Percentiles rank a stretch among this genome's conserved stretches.
phyloP scores from a whole-genome alignment of 2,797 vertebrate species.

The Acipenser oxyrinchus region DNA sequence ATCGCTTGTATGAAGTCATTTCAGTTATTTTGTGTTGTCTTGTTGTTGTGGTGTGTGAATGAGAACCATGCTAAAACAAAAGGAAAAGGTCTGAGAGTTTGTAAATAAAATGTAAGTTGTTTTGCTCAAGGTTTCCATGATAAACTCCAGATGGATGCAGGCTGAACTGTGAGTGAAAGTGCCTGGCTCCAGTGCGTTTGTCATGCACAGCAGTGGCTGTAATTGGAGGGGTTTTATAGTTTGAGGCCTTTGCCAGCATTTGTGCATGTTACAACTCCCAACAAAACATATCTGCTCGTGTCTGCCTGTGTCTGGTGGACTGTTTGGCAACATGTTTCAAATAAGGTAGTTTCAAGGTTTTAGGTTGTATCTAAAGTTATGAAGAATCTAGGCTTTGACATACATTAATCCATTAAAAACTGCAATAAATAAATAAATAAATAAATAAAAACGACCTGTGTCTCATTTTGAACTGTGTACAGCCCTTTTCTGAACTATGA shows the following conservation, averaged over 20 bases:
- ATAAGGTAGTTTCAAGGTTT: slow-evolving; percentile 15
- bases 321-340: slow-evolving; percentile 56
- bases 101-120: slow-evolving; percentile 66
- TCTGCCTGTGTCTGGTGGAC: slow-evolving; percentile 66
- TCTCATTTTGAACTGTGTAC: too few species aligned
- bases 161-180: slow-evolving; percentile 64
- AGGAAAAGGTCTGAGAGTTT: slow-evolving; percentile 35
- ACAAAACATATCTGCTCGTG: slow-evolving; percentile 61
- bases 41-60: background rate
- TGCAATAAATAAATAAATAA: too few species aligned
- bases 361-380: background rate
- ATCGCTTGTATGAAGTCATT: background rate
- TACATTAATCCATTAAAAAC: background rate
- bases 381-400: background rate
- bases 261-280: slow-evolving; percentile 54
- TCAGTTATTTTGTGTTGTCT: background rate
- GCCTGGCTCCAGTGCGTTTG: slow-evolving; percentile 79
- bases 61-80: background rate
- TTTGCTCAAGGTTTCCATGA: slow-evolving; percentile 65
- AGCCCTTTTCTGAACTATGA: too few species aligned
- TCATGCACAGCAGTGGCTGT: slow-evolving; percentile 74
- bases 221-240: slow-evolving; percentile 77
- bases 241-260: slow-evolving; percentile 59
- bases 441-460: too few species aligned
- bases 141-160: slow-evolving; percentile 88